Evolutionary conservation across 2,113 vertebrate species (phyloP).

Genomic region (mouse (Mus musculus)): GRCm39 chr10:115740501-115741000

Average conservation of each 20-base stretch:
- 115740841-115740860: not conserved
- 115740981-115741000: not conserved
- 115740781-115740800: slow-evolving; percentile 32
- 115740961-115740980: not conserved
- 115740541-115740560: not conserved
- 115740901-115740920: not conserved
- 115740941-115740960: not conserved
- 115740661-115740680: not conserved
- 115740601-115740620: not conserved
- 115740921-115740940: not conserved
- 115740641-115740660: not conserved
- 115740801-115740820: not conserved
- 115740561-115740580: not conserved
- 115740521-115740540: not conserved
- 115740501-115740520: not conserved
- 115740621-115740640: not conserved
- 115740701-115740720: not conserved
- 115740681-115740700: not conserved
- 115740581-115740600: not conserved
- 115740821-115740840: slow-evolving; percentile 27
- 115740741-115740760: not conserved
- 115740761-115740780: not conserved
- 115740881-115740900: not conserved
- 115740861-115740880: not conserved
- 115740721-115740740: not conserved